Evolutionary conservation across 2,888 invertebrate species (phyloP).

Genomic region (Ganaspis brasiliensis): DNA sequence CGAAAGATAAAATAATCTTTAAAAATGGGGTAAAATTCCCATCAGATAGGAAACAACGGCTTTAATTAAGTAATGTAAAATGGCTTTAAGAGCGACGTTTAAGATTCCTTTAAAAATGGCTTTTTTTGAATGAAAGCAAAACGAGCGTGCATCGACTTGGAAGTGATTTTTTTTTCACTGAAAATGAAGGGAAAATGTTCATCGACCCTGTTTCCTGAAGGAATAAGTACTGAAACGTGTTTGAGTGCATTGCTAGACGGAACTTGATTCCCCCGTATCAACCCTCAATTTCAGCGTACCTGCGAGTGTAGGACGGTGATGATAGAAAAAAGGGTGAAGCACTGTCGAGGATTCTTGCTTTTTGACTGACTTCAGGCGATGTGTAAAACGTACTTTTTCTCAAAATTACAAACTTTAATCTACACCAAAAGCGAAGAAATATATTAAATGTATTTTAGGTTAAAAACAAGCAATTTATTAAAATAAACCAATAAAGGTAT

Average conservation of each 20-base stretch:
- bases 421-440: not conserved
- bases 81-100: not conserved
- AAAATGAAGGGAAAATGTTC: constrained; percentile 43
- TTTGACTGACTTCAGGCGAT: not conserved
- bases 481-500: too few species aligned
- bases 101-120: not conserved
- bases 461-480: too few species aligned
- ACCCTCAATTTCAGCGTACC: constrained; percentile 47
- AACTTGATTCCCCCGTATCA: constrained; percentile 51
- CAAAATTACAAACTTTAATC: not conserved
- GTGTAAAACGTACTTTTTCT: not conserved
- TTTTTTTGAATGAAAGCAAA: constrained; percentile 5
- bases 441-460: not conserved
- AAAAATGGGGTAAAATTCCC: too few species aligned
- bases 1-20: too few species aligned
- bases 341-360: constrained; percentile 12
- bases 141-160: constrained; percentile 5
- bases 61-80: not conserved
- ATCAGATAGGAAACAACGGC: too few species aligned
- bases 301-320: not conserved
- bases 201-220: constrained; percentile 52
- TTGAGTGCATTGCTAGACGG: constrained; percentile 62
- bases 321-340: constrained; percentile 31
- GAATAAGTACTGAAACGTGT: constrained; percentile 68
- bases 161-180: not conserved